Evolutionary conservation across 1,140 invertebrate genomes (phyloP).

Genomic region (Panagrolaimus sp.): DNA sequence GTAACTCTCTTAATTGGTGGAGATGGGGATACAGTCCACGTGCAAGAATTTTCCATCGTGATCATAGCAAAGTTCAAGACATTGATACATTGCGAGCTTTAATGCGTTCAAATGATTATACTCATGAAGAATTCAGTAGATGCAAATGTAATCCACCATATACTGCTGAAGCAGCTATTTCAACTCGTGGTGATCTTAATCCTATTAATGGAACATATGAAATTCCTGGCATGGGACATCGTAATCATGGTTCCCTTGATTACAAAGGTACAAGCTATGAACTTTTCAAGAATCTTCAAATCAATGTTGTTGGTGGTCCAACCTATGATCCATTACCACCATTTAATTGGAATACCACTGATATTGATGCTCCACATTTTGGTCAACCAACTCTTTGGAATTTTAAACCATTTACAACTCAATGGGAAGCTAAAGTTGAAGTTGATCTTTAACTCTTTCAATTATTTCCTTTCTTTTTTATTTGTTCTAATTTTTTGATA

Average conservation of each 20-base stretch:
- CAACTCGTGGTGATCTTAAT: constrained; percentile 54
- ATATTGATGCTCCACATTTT: constrained; percentile 65
- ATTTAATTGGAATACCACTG: constrained; percentile 66
- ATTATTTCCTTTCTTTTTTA: background rate
- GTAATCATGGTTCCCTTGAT: constrained; percentile 67
- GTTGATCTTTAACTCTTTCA: background rate
- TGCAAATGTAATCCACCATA: constrained; percentile 71
- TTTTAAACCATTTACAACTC: constrained; percentile 64
- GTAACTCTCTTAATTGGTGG: constrained; percentile 64
- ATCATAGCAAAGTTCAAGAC: constrained; percentile 64
- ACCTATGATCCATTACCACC: constrained; percentile 61
- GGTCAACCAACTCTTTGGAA: constrained; percentile 73
- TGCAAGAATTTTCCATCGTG: constrained; percentile 66
- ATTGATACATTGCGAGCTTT: constrained; percentile 64
- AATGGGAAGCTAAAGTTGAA: constrained; percentile 58
- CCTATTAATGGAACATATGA: constrained; percentile 59
- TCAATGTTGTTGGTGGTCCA: constrained; percentile 65
- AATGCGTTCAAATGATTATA: constrained; percentile 72
- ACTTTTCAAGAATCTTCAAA: constrained; percentile 61
- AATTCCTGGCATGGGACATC: constrained; percentile 66
- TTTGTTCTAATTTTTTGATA: background rate
- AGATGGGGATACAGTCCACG: constrained; percentile 66
- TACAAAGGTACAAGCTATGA: constrained; percentile 64
- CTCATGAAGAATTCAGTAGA: constrained; percentile 67
- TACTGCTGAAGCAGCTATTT: constrained; percentile 66